Conservation (phyloP, 2,888 invertebrate species). For the Dromius quadrimaculatus region DNA sequence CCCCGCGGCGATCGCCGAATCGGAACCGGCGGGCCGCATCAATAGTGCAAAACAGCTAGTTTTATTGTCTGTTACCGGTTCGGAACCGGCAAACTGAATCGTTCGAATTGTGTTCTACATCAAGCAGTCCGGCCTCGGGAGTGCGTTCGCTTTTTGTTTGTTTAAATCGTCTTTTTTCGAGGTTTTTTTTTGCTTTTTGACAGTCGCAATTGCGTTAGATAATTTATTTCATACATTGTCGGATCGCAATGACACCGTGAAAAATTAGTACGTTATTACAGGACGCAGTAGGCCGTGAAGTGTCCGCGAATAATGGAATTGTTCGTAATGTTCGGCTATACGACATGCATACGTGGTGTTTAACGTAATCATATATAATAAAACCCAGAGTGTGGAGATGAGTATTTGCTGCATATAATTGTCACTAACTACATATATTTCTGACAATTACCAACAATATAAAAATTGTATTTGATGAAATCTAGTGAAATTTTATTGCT, state of each 20-base stretch:
- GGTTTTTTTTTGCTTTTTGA: constrained; percentile 38
- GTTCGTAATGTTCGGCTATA: constrained; percentile 37
- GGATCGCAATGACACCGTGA: constrained; percentile 51
- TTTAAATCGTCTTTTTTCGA: constrained; percentile 39
- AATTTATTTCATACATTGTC: constrained; percentile 52
- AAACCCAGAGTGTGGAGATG: neutral
- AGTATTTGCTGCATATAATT: neutral
- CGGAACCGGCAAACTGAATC: constrained; percentile 48
- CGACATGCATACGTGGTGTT: constrained; percentile 39
- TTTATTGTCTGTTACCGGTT: constrained; percentile 52
- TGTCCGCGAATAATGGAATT: constrained; percentile 45
- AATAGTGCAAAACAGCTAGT: constrained; percentile 51
- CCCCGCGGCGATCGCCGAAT: constrained; percentile 1
- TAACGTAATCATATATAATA: constrained; percentile 41
- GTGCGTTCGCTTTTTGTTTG: constrained; percentile 33
- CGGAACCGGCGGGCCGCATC: constrained; percentile 41
- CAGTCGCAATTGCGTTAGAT: constrained; percentile 48
- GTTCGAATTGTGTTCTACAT: constrained; percentile 49
- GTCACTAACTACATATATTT: constrained; percentile 5
- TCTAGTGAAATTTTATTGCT: constrained; percentile 13
- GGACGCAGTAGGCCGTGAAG: constrained; percentile 47
- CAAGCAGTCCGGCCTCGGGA: constrained; percentile 18
- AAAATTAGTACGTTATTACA: constrained; percentile 50
- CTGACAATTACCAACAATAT: constrained; percentile 14
- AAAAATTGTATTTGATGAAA: constrained; percentile 27